phyloP scores from a whole-genome alignment of 2,888 invertebrate genomes.

The Acleris cristana region DNA sequence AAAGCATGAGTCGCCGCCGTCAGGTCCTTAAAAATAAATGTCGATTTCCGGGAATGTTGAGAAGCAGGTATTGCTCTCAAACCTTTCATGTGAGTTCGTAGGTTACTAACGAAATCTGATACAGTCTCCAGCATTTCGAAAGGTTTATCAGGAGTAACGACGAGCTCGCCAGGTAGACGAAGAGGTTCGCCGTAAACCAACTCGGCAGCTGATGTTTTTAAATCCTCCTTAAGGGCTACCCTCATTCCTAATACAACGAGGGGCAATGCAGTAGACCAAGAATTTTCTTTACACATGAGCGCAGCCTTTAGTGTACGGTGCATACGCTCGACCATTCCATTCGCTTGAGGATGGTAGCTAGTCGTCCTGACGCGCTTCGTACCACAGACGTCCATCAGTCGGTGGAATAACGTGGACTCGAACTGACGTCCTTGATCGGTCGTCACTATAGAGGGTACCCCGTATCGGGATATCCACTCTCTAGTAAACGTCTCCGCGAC shows the following conservation, averaged over 20 bases:
- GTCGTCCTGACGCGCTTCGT: slow-evolving; percentile 36
- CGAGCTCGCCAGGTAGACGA: slow-evolving; percentile 45
- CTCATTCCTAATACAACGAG: slow-evolving; percentile 42
- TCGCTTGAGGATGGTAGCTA: slow-evolving; percentile 37
- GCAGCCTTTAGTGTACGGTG: slow-evolving; percentile 44
- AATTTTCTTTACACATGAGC: slow-evolving; percentile 38
- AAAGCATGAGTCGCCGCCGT: slow-evolving; percentile 27
- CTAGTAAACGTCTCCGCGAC: slow-evolving; percentile 32
- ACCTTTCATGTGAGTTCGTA: slow-evolving; percentile 12
- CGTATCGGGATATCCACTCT: slow-evolving; percentile 38
- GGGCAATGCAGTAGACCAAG: slow-evolving; percentile 37
- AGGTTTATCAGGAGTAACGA: slow-evolving; percentile 17
- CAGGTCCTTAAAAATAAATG: slow-evolving; percentile 34
- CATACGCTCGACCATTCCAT: slow-evolving; percentile 39
- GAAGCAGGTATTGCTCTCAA: slow-evolving; percentile 14
- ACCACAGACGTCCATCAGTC: slow-evolving; percentile 8
- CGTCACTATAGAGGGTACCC: slow-evolving; percentile 35
- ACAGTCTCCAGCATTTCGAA: neutral
- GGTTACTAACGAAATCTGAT: slow-evolving; percentile 18
- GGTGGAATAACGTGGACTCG: slow-evolving; percentile 27
- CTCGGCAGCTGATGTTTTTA: slow-evolving; percentile 43
- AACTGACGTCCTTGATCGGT: slow-evolving; percentile 39
- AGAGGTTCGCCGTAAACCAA: slow-evolving; percentile 46
- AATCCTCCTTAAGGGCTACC: slow-evolving; percentile 41
- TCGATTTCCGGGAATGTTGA: neutral